Evolutionary conservation across 1,140 invertebrate species (phyloP), one percentile per base, ranked within the genome.

Genomic region (Pogonognathellus flavescens): DNA sequence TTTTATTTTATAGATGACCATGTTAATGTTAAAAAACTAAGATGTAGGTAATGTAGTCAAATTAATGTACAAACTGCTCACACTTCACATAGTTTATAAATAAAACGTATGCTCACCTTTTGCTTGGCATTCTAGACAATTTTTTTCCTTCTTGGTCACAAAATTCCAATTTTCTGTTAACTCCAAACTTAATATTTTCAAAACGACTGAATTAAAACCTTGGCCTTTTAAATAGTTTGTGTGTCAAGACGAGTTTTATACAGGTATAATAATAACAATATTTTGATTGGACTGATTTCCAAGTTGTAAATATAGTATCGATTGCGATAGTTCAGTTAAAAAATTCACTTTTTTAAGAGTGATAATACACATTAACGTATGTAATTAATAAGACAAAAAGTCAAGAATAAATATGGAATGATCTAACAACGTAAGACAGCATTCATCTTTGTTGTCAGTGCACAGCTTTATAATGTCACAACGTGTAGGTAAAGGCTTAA

Each of bases 61-160:
- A n/a, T n/a, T n/a, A n/a, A n/a, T n/a, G n/a, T n/a, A n/a, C n/a
- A n/a, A n/a, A n/a, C 31, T 41, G 31, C 2, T 41, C 31, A 41
- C 31, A 41, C 6, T 41, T 41, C 1, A 6, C 31, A 41, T 41
- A 41, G 6, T 41, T n/a, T 41, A 41, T 9, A 81, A 55, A 11
- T 55, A 4, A 55, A 81, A 81, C 55, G 4, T 22, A 13, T 25
- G 49, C 52, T 72, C 25, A 82, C 80, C 84, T 85, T 66, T 82
- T 85, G 66, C 80, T 85, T 52, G 84, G 76, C 84, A 85, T 85
- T 62, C 76, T 81, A 81, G 50, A 55, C 53, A 6, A 22, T 22
- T 50, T 76, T 41, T 50, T 76, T 50, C 25, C 13, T 14, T 20
- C 13, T 66, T 60, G 4, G 20, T 25, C 62, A 31, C 62, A 31